Conservation (phyloP, 2,888 invertebrate genomes). For the Colletes collaris region DNA sequence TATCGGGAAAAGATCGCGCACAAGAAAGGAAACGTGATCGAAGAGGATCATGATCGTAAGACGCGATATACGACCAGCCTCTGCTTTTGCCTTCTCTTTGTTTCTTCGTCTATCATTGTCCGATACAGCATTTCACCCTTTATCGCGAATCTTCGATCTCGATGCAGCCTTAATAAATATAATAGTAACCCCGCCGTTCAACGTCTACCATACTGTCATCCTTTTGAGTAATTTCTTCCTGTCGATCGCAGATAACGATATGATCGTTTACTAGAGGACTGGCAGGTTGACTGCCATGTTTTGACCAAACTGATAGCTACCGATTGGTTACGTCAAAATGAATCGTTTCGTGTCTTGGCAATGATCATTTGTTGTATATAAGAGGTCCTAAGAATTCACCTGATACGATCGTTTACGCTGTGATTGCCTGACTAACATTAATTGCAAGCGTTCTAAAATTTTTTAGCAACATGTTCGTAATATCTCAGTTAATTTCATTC, state of each 20-base stretch:
- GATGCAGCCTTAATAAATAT: constrained; percentile 70
- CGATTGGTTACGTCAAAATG: constrained; percentile 63
- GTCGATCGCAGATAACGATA: constrained; percentile 72
- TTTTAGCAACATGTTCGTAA: too few species aligned
- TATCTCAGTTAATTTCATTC: too few species aligned
- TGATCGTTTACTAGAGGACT: constrained; percentile 63
- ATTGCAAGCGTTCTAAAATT: too few species aligned
- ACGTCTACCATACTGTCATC: constrained; percentile 69
- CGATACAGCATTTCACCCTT: constrained; percentile 40
- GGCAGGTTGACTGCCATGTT: constrained; percentile 62
- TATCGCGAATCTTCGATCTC: constrained; percentile 67
- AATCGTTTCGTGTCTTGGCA: constrained; percentile 38
- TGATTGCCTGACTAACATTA: too few species aligned
- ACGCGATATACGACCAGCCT: constrained; percentile 50
- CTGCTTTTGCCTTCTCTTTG: constrained; percentile 42
- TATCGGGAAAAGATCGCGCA: constrained; percentile 38
- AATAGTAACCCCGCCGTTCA: constrained; percentile 64
- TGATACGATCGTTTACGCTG: too few species aligned
- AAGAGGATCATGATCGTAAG: constrained; percentile 50
- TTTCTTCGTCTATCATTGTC: constrained; percentile 64
- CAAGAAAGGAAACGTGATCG: constrained; percentile 44
- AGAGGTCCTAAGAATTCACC: neutral
- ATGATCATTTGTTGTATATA: neutral
- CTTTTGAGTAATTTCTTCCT: constrained; percentile 73
- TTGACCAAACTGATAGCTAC: constrained; percentile 68